phyloP scores from a whole-genome alignment of 2,113 vertebrate genomes.

The Uropsilus gracilis region DNA sequence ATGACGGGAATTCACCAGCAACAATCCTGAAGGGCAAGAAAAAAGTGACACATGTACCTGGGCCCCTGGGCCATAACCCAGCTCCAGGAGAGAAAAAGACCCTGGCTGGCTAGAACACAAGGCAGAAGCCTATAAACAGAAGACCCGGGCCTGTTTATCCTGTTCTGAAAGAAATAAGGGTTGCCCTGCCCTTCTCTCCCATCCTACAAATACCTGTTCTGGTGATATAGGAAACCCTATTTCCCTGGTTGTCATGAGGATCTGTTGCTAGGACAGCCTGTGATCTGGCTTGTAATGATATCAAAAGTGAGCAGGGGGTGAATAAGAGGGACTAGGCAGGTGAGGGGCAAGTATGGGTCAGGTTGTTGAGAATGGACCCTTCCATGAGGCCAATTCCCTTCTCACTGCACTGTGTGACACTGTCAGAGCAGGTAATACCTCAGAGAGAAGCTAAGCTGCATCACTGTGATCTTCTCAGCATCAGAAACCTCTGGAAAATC shows the following conservation, averaged over 20 bases:
- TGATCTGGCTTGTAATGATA: background rate
- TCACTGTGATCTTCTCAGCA: background rate
- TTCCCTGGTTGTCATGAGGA: background rate
- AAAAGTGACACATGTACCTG: background rate
- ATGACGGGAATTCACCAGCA: slow-evolving; percentile 3
- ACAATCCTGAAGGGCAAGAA: background rate
- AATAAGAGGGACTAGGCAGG: background rate
- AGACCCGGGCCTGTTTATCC: background rate
- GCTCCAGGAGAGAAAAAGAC: too few relatives aligned
- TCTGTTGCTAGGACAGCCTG: background rate
- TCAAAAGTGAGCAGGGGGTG: background rate
- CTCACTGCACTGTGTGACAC: background rate
- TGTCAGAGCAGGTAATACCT: background rate
- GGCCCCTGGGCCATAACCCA: background rate
- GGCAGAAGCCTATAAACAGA: background rate
- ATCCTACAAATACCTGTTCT: background rate
- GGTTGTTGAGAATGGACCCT: slow-evolving; percentile 18
- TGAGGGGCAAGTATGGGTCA: background rate
- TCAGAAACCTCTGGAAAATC: slow-evolving; percentile 26
- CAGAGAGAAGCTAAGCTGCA: background rate
- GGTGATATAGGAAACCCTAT: background rate
- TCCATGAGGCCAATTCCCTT: background rate
- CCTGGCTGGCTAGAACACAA: background rate
- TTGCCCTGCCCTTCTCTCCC: background rate
- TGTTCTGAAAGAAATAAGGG: background rate